Evolutionary conservation across 2,113 vertebrate species (phyloP).

Genomic region (Camelus dromedarius): DNA sequence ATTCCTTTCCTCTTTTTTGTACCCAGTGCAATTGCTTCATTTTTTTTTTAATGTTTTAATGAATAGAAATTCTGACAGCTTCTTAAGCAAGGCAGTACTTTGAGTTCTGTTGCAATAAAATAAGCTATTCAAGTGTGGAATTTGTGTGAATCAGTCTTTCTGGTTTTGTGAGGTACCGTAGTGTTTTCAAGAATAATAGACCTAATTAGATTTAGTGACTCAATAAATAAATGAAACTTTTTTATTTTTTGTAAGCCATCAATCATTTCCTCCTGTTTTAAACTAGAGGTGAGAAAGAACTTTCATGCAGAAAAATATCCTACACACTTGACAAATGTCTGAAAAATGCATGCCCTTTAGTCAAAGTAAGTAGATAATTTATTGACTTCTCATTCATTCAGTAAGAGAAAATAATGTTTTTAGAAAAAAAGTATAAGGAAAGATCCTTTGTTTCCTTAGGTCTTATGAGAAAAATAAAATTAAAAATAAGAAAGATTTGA

Average conservation of each 20-base stretch:
- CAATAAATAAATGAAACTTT: slow-evolving; percentile 73
- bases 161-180: slow-evolving; percentile 74
- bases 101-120: neutral
- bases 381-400: slow-evolving; percentile 64
- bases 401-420: slow-evolving; percentile 50
- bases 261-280: slow-evolving; percentile 73
- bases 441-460: neutral
- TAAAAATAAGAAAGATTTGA: neutral
- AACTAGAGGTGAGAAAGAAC: slow-evolving; percentile 47
- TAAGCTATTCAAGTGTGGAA: slow-evolving; percentile 53
- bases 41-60: neutral
- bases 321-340: slow-evolving; percentile 68
- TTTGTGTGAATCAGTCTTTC: slow-evolving; percentile 50
- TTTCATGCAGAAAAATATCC: slow-evolving; percentile 59
- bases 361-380: slow-evolving; percentile 69
- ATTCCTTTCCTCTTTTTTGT: neutral
- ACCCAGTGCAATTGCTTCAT: neutral
- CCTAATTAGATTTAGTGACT: slow-evolving; percentile 74
- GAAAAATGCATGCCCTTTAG: slow-evolving; percentile 67
- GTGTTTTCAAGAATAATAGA: slow-evolving; percentile 78
- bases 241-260: slow-evolving; percentile 49
- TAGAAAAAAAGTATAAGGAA: slow-evolving; percentile 23
- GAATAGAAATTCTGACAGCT: slow-evolving; percentile 70
- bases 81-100: slow-evolving; percentile 7
- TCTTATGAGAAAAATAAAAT: neutral